Evolutionary conservation across 2,888 invertebrate species (phyloP).

Genomic region (Mesoligia furuncula): DNA sequence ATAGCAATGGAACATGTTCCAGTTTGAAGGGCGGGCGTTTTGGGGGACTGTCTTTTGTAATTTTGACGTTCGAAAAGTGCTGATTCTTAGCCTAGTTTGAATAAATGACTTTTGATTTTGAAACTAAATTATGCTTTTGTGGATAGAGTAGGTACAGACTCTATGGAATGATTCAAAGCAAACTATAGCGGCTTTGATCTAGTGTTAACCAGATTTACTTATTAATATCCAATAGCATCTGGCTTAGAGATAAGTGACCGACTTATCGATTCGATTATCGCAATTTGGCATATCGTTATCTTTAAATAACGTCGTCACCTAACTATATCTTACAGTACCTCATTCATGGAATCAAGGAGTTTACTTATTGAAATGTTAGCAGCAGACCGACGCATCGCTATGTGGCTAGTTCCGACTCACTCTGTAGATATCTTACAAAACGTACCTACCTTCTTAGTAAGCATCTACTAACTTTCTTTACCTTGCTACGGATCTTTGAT

Average conservation of each 20-base stretch:
- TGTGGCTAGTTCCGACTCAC: neutral
- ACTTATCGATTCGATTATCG: constrained; percentile 13
- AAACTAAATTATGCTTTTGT: neutral
- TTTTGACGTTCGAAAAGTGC: too few relatives aligned
- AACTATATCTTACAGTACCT: neutral
- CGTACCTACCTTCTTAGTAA: neutral
- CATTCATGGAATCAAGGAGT: constrained; percentile 11
- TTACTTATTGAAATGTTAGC: neutral
- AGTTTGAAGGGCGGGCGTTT: too few relatives aligned
- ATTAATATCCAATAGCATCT: neutral
- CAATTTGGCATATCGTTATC: constrained; percentile 16
- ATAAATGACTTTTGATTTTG: too few relatives aligned
- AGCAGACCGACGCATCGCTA: neutral
- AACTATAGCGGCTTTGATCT: neutral
- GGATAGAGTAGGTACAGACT: neutral
- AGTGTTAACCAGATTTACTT: neutral
- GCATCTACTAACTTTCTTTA: neutral
- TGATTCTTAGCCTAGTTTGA: too few relatives aligned
- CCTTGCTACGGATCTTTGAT: neutral
- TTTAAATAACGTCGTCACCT: neutral
- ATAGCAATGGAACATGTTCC: too few relatives aligned
- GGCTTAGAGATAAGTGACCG: constrained; percentile 7
- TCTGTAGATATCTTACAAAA: neutral
- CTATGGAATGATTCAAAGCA: neutral
- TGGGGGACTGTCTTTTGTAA: too few relatives aligned